Percentiles rank a stretch among this genome's conserved stretches.
phyloP scores from a whole-genome alignment of 35 echinoderm and acorn worm genomes.

The Hemicentrotus pulcherrimus region DNA sequence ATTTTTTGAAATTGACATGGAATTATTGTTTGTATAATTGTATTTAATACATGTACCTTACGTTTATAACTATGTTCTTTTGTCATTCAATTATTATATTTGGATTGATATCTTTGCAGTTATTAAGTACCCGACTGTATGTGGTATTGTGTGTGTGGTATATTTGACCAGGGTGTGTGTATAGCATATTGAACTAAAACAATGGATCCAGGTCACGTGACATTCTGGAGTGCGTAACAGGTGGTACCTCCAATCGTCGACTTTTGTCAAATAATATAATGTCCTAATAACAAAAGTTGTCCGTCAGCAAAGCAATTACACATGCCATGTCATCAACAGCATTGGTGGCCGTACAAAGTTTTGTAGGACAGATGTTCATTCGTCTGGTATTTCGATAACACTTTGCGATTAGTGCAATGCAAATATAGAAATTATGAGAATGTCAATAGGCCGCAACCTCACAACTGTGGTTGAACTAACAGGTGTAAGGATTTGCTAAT shows the following conservation, averaged over 20 bases:
- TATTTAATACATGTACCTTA: no score
- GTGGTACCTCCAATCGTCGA: not conserved
- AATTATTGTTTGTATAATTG: no score
- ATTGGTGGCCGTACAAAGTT: not conserved
- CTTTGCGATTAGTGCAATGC: not conserved
- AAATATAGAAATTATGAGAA: not conserved
- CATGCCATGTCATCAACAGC: not conserved
- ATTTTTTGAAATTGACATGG: no score
- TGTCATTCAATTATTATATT: no score
- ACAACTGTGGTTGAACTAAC: not conserved
- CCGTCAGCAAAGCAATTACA: not conserved
- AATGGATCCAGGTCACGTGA: not conserved
- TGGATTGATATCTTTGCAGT: no score
- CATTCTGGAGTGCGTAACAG: not conserved
- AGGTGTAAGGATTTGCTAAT: not conserved
- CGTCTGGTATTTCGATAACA: constrained; percentile 3
- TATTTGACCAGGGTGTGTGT: no score
- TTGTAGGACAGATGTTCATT: not conserved
- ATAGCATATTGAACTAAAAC: not conserved
- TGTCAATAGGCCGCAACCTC: not conserved
- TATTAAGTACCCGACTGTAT: no score
- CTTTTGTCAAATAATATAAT: not conserved
- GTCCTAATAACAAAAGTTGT: not conserved
- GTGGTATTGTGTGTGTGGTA: no score
- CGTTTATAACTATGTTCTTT: no score